A percentile compares a stretch with the other conserved stretches of the same genome.
These are phyloP conservation scores for Phataginus tricuspis DNA, from an alignment of 2,797 vertebrate genomes.

Conservation along the genomic window DNA sequence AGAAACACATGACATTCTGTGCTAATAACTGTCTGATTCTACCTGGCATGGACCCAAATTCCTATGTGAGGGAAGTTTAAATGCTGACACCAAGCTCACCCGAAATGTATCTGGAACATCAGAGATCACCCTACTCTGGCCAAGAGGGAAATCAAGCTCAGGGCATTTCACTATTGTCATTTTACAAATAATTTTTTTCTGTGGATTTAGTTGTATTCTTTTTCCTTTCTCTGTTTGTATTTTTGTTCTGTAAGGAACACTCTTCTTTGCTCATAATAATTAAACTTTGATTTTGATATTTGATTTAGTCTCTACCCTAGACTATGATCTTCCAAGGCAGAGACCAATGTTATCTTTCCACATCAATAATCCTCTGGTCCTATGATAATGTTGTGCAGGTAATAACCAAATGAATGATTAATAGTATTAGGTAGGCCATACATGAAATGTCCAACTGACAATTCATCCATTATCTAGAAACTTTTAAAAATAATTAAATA, in stretches of 20 bases:
- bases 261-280: not conserved
- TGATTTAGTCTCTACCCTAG: not conserved
- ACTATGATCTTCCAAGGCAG: not conserved
- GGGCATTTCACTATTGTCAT: not conserved
- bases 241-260: not conserved
- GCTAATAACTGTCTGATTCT: not conserved
- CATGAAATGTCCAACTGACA: not conserved
- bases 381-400: not conserved
- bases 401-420: not conserved
- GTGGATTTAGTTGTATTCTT: not conserved
- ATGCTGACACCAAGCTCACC: not conserved
- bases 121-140: not conserved
- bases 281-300: not conserved
- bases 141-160: not conserved
- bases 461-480: not conserved
- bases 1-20: not conserved
- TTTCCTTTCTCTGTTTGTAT: not conserved
- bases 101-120: not conserved
- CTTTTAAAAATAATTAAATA: not conserved
- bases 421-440: not conserved
- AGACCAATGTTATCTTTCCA: not conserved
- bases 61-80: not conserved
- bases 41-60: not conserved
- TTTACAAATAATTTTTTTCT: not conserved
- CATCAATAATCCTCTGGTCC: not conserved